Evolutionary conservation across 2,113 vertebrate species (phyloP).

Genomic region (Entomyzon cyanotis): DNA sequence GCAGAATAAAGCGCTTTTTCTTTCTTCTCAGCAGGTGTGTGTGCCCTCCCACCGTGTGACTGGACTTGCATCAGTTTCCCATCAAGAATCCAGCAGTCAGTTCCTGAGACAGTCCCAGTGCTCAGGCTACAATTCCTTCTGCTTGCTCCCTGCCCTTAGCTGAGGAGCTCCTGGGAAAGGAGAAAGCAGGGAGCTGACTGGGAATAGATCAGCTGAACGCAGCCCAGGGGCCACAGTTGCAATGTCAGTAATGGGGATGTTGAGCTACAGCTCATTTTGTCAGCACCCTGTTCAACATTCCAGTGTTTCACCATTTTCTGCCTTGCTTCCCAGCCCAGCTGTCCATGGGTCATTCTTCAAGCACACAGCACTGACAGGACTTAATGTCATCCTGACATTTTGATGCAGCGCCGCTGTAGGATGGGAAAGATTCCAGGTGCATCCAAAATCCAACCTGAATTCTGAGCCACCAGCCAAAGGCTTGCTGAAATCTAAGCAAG

Average conservation of each 20-base stretch:
- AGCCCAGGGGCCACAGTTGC: neutral
- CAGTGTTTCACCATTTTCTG: neutral
- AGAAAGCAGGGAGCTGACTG: neutral
- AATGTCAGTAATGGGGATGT: neutral
- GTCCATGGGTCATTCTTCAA: neutral
- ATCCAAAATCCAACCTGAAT: neutral
- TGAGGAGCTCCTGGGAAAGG: neutral
- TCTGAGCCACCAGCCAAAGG: neutral
- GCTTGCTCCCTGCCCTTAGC: neutral
- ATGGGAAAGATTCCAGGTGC: neutral
- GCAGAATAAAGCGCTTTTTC: neutral
- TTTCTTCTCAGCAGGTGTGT: neutral
- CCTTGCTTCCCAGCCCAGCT: neutral
- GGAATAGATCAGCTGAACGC: neutral
- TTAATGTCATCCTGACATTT: neutral
- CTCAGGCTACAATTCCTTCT: neutral
- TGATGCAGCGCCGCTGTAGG: neutral
- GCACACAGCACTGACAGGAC: neutral
- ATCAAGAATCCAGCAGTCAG: neutral
- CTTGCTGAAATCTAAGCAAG: neutral
- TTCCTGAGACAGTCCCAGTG: fast-evolving
- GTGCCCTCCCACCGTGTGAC: neutral
- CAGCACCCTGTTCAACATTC: neutral
- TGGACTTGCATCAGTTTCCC: neutral
- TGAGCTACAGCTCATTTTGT: neutral